Conservation (phyloP, 2,888 invertebrate genomes). For the Keiferia lycopersicella region DNA sequence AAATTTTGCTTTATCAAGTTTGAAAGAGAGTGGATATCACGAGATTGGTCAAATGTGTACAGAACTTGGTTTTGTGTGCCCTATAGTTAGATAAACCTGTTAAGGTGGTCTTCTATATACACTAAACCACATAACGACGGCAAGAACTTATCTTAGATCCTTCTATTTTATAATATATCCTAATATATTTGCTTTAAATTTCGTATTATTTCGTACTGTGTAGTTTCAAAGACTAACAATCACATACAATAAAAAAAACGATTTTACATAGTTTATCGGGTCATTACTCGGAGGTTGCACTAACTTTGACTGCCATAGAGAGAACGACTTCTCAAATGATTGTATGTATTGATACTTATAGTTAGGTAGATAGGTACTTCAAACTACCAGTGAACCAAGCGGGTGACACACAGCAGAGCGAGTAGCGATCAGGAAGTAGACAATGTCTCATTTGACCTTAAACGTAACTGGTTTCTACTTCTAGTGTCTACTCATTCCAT, state of each 20-base stretch:
- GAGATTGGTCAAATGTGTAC: conserved; percentile 3
- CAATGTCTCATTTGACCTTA: conserved; percentile 58
- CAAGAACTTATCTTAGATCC: too few relatives aligned
- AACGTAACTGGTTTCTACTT: conserved; percentile 40
- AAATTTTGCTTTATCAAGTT: background rate
- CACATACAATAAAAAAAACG: too few relatives aligned
- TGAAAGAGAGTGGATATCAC: conserved; percentile 28
- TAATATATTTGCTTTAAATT: too few relatives aligned
- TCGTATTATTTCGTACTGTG: too few relatives aligned
- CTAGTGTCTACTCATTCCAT: background rate
- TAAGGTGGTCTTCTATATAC: background rate
- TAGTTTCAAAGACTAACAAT: too few relatives aligned
- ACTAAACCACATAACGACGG: background rate
- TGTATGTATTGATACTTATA: background rate
- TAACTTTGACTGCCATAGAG: too few relatives aligned
- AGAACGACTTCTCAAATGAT: background rate
- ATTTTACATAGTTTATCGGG: too few relatives aligned
- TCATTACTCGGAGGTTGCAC: too few relatives aligned
- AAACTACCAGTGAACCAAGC: conserved; percentile 36
- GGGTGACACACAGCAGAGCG: conserved; percentile 41
- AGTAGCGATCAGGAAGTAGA: conserved; percentile 46
- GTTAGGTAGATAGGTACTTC: background rate
- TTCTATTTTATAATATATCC: too few relatives aligned
- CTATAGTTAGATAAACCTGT: conserved; percentile 25
- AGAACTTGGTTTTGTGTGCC: conserved; percentile 13